Percentiles rank a stretch among this genome's conserved stretches.
Conservation (phyloP, 2,113 vertebrate species). For the Lepisosteus osseus region DNA sequence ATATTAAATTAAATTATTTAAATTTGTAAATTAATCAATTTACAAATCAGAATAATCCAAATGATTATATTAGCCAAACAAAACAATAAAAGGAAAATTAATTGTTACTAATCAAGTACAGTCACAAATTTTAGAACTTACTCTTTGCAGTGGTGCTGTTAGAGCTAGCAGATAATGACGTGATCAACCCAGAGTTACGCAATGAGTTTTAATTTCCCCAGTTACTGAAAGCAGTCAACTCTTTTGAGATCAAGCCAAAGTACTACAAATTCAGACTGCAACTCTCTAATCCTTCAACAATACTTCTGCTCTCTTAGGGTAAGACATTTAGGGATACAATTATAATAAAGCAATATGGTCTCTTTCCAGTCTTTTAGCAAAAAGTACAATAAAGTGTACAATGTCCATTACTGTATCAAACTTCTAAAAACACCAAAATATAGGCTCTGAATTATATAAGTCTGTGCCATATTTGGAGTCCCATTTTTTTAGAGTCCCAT, state of each 20-base stretch:
- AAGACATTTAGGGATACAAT: background rate
- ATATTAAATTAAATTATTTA: too few relatives aligned
- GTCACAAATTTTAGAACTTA: background rate
- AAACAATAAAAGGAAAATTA: background rate
- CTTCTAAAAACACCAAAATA: too few relatives aligned
- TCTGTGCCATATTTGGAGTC: too few relatives aligned
- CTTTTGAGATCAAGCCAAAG: conserved; percentile 21
- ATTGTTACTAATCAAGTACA: conserved; percentile 12
- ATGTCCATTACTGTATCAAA: too few relatives aligned
- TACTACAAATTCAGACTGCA: background rate
- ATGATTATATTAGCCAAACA: background rate
- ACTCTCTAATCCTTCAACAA: conserved; percentile 3
- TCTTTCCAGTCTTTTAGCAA: conserved; percentile 5
- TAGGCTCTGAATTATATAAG: too few relatives aligned
- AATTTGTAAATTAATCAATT: too few relatives aligned
- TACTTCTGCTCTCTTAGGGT: background rate
- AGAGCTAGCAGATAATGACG: conserved; percentile 18
- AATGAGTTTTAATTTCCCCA: conserved; percentile 25
- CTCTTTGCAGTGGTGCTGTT: conserved; percentile 13
- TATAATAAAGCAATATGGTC: conserved; percentile 12
- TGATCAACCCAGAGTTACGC: conserved; percentile 16
- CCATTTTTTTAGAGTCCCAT: too few relatives aligned
- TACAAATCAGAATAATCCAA: too few relatives aligned
- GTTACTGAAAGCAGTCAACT: conserved; percentile 12
- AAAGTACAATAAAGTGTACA: too few relatives aligned